Base-by-base conservation (phyloP, 2,113 vertebrate species). In the Brachyhypopomus gauderio region DNA sequence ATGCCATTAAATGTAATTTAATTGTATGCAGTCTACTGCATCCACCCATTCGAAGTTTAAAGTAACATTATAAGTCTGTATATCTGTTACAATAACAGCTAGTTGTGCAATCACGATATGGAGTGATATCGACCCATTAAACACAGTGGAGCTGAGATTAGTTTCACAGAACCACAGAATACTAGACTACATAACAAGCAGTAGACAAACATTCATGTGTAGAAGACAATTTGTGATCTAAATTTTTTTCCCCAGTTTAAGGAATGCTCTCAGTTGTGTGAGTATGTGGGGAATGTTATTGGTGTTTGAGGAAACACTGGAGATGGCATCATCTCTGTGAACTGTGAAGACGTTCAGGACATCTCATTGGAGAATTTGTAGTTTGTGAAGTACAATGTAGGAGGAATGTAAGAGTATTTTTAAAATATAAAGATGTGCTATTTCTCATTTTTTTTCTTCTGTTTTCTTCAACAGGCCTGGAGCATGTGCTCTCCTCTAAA, bases 381-480 rank as follows among this genome's bases (percentile, higher is more conserved):
- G 34, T 41, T 70, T 22, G 66, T 41, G 66, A 70, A 38, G 66
- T 70, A 22, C n/a, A 19, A 41, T 22, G 66, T n/a, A 22, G 66
- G 66, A 36, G 16, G 63, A 30, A 34, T 66, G 16, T 66, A 34
- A 34, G 63, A 66, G 19, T 25, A 19, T 14, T 66, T 30, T 20
- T 36, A 17, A 34, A 38, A 30, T 67, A 34, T 66, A 30, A 70
- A 70, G 36, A 19, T n/a, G 66, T 70, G 36, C 66, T 70, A 41
- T 70, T 70, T 70, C 38, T 41, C 34, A 41, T 70, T 70, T 38
- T 19, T 67, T 19, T 36, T 20, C 36, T 66, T 34, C 34, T 67
- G 23, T 70, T 63, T 70, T 70, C 66, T 41, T 70, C 66, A 70
- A 41, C 66, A 70, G 66, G 2, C 66, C 66, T 20, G 36, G 36